These are phyloP conservation scores for Nesometra sesokonis DNA, from an alignment of 35 echinoderm and acorn worm species.

Conservation along the genomic window DNA sequence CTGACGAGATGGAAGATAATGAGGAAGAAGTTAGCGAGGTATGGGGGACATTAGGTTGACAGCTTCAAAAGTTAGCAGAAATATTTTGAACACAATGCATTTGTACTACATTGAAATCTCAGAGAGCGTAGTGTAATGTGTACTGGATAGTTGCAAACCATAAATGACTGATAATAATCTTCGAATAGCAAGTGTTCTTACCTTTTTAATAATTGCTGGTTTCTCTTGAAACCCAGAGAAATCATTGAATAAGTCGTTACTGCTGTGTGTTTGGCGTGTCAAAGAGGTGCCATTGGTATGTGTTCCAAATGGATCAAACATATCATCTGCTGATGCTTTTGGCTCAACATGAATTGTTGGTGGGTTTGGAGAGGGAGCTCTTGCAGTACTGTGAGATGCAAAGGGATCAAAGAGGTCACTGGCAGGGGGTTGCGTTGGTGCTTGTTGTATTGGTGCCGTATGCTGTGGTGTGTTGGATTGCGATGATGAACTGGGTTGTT, in stretches of 20 bases:
- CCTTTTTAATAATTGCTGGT: neutral
- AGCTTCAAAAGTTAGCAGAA: too few species aligned
- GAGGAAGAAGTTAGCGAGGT: too few species aligned
- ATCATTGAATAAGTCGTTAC: slow-evolving; percentile 39
- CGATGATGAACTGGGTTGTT: slow-evolving; percentile 4
- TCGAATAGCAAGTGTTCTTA: neutral
- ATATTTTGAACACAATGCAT: too few species aligned
- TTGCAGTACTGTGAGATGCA: neutral
- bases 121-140: too few species aligned
- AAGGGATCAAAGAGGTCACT: slow-evolving; percentile 64
- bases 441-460: neutral
- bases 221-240: slow-evolving; percentile 18
- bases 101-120: too few species aligned
- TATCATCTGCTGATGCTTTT: neutral
- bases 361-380: neutral
- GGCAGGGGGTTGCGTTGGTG: neutral
- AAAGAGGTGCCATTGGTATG: slow-evolving; percentile 5
- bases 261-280: slow-evolving; percentile 42
- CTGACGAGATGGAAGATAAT: too few species aligned
- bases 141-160: too few species aligned
- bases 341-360: neutral
- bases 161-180: too few species aligned
- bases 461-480: neutral
- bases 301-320: slow-evolving; percentile 38
- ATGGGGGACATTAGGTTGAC: too few species aligned